These are phyloP conservation scores for Coccyzus lansbergi DNA, from an alignment of 2,797 vertebrate genomes.

Conservation along the genomic window DNA sequence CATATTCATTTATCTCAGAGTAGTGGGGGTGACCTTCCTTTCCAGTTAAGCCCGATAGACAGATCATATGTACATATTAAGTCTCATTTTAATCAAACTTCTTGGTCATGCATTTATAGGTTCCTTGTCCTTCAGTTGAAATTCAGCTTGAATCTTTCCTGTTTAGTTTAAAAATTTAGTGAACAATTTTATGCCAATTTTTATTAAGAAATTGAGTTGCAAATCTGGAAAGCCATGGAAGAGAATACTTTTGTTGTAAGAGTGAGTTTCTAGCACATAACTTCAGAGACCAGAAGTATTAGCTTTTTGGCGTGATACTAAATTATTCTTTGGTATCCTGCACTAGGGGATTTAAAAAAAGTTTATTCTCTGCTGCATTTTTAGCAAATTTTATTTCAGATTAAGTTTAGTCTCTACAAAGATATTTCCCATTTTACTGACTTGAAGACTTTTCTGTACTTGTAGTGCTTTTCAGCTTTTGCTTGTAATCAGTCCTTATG, in stretches of 20 bases:
- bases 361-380: neutral
- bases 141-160: neutral
- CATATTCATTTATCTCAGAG: neutral
- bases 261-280: neutral
- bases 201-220: neutral
- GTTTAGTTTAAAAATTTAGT: neutral
- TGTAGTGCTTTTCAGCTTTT: neutral
- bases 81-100: neutral
- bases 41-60: neutral
- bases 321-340: neutral
- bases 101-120: neutral
- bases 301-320: neutral
- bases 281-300: neutral
- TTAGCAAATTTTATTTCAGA: neutral
- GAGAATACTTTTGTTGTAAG: neutral
- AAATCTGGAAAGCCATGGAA: neutral
- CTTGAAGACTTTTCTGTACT: neutral
- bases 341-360: neutral
- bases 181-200: neutral
- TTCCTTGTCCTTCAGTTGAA: neutral
- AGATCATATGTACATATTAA: rapidly evolving
- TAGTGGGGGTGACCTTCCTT: neutral
- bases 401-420: neutral
- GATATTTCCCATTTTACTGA: neutral
- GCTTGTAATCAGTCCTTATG: conserved; percentile 4